Base-by-base conservation (phyloP, 2,797 vertebrate genomes). In the Lophura swinhoii region DNA sequence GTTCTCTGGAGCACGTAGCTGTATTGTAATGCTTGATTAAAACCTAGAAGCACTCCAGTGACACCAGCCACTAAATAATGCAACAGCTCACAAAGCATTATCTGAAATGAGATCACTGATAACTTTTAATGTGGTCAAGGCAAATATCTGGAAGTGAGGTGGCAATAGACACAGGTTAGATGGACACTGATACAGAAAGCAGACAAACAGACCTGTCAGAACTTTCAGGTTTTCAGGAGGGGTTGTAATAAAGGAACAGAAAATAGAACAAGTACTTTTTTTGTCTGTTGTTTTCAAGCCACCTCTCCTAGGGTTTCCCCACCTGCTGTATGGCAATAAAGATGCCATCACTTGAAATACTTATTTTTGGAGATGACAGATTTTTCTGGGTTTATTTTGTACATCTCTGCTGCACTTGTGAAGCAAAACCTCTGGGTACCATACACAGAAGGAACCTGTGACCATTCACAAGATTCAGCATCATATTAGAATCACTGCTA, bases 61-160 rank as follows among this genome's bases (percentile, higher is more conserved):
- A 58, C 37, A 87, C 23, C 66, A 77, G 62, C 74, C 88, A 71
- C 21, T 80, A 84, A 93, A 88, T 59, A 88, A 88, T 43, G 33
- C 21, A 92, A 20, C 48, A 56, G n/a, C 53, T 39, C 62, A 72
- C 26, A 31, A 66, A 90, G 28, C 29, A 28, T 41, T 58, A 8
- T 58, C 74, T 59, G 6, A 67, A 17, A 71, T 41, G 28, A 53
- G 22, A 33, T 29, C 56, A 12, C 3, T 10, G 26, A 26, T 41
- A 91, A 53, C 6, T 79, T 91, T 44, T 41, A 46, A 56, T n/a
- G 22, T 71, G 14, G 63, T 60, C 60, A 26, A 56, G 56, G 29
- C 28, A 79, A 29, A 60, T 14, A 68, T 9, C 28, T 83, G 48
- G 23, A 90, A 87, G 49, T 28, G 33, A 83, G 56, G 35, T 8